A percentile compares a stretch with the other conserved stretches of the same genome.
These are phyloP conservation scores for Holcopasites calliopsidis DNA, from an alignment of 1,140 invertebrate genomes.

Conservation along the genomic window DNA sequence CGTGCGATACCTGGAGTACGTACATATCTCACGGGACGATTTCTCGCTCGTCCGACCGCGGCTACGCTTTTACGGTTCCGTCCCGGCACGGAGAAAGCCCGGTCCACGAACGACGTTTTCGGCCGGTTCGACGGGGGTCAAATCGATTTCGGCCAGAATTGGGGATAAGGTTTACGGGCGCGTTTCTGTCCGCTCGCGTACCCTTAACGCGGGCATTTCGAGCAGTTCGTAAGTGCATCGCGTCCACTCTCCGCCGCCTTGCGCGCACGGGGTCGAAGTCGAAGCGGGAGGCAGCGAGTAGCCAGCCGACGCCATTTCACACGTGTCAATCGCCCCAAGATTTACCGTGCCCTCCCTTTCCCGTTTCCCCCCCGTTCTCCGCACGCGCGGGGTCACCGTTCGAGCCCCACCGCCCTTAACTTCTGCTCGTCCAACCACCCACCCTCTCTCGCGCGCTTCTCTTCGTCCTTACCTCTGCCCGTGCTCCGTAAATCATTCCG, in stretches of 20 bases:
- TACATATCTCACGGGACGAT: slow-evolving; percentile 17
- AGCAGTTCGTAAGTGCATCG: slow-evolving; percentile 24
- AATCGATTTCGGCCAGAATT: slow-evolving; percentile 72
- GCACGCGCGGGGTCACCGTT: background rate
- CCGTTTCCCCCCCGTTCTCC: slow-evolving; percentile 20
- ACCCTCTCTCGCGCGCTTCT: background rate
- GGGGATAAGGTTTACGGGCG: slow-evolving; percentile 68
- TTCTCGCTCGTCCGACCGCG: background rate
- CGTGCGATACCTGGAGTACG: background rate
- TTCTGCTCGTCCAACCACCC: slow-evolving; percentile 2
- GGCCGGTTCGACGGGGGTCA: slow-evolving; percentile 61
- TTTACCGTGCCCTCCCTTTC: slow-evolving; percentile 58
- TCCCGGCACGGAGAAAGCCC: background rate
- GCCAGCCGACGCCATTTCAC: slow-evolving; percentile 66
- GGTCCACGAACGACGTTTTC: background rate
- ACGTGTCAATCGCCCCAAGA: slow-evolving; percentile 69
- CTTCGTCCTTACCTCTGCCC: slow-evolving; percentile 5
- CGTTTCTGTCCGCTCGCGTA: slow-evolving; percentile 14
- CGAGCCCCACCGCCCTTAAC: background rate
- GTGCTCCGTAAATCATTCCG: slow-evolving; percentile 64
- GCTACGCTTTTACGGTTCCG: slow-evolving; percentile 11
- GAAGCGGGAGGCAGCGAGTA: slow-evolving; percentile 44
- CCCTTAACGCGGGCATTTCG: slow-evolving; percentile 47
- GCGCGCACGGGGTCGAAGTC: slow-evolving; percentile 28
- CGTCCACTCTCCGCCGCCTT: background rate